Conservation (phyloP, 2,888 invertebrate genomes). For the Sipha maydis region DNA sequence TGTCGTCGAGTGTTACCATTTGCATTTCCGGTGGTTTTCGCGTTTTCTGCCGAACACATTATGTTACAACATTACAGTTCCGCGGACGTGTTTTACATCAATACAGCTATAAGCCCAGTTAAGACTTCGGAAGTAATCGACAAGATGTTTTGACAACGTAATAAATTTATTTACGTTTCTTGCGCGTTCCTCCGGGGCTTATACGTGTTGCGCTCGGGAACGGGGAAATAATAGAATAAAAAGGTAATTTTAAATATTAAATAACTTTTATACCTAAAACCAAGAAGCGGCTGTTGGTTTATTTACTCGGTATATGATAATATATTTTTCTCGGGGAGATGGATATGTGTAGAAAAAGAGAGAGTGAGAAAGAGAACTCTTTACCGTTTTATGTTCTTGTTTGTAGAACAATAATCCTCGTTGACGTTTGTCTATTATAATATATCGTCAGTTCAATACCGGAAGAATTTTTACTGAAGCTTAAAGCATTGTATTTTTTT, state of each 20-base stretch:
- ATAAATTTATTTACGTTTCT: too few species aligned
- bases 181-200: not conserved
- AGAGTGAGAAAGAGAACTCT: not conserved
- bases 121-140: conserved; percentile 8
- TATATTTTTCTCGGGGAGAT: not conserved
- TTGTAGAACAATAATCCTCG: conserved; percentile 30
- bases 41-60: not conserved
- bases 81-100: not conserved
- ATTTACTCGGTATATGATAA: not conserved
- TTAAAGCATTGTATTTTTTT: too few species aligned
- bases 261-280: conserved; percentile 25
- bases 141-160: not conserved
- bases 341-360: too few species aligned
- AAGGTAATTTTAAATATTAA: conserved; percentile 3
- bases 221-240: not conserved
- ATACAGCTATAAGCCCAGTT: not conserved
- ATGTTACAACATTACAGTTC: not conserved
- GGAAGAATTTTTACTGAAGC: too few species aligned
- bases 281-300: not conserved
- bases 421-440: not conserved
- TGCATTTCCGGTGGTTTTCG: not conserved
- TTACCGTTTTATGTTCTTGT: not conserved
- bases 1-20: not conserved
- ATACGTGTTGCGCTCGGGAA: not conserved
- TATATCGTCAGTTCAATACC: too few species aligned